Evolutionary conservation across 1,140 invertebrate genomes (phyloP), one percentile per base, ranked within the genome.

Genomic region (Orussus abietinus): DNA sequence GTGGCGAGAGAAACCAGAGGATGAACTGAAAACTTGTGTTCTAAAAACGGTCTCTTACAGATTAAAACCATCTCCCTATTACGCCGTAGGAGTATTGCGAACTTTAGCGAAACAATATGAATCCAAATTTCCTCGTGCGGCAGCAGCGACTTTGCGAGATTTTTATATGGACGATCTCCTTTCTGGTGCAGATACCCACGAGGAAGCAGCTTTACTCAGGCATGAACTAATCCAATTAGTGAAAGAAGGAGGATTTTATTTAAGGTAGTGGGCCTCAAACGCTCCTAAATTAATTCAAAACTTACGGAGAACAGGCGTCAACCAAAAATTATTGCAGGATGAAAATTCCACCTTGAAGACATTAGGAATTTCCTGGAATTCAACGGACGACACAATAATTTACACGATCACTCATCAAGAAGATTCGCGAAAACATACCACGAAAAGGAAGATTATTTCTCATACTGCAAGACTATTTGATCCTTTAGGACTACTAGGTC

Each of bases 101-200:
- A n/a, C n/a, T n/a, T n/a, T n/a, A n/a, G n/a, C n/a, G n/a, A n/a
- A n/a, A n/a, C n/a, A n/a, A n/a, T n/a, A n/a, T n/a, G n/a, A n/a
- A n/a, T n/a, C n/a, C n/a, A n/a, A n/a, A n/a, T 70, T 19, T 46
- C 63, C 56, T 4, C 7, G 13, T 2, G 53, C 39, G 9, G 32
- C 54, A 11, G 25, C 40, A 43, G 42, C 59, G 1, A 32, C 64
- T 15, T 31, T 51, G 36, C 47, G 42, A 6, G 58, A 66, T 44
- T 55, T 68, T 14, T 69, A 71, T 35, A 64, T 75, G 6, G 74
- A 76, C 47, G 69, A 75, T 47, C 19, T 65, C 3, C 19, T 75
- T 11, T 58, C 58, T n/a, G 67, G 72, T 13, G 42, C 38, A 4
- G 21, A 53, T 11, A 55, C 46, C 2, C 30, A 61, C 26, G 45